Conservation (phyloP, 1,140 invertebrate species). For the Drosophila simulans region DNA sequence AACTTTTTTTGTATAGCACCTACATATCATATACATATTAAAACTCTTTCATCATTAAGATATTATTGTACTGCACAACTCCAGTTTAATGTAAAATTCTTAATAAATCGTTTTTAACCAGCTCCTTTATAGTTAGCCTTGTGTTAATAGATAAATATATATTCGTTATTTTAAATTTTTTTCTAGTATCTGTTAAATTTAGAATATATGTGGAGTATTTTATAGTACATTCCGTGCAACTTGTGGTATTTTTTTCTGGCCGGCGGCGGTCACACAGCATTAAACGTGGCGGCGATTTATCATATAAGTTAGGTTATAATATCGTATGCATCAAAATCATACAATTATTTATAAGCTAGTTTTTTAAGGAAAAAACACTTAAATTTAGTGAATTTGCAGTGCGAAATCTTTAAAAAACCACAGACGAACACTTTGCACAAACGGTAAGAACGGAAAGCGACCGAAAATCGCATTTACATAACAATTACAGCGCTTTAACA, state of each 20-base stretch:
- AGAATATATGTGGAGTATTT: background rate
- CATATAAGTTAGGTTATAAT: conserved; percentile 85
- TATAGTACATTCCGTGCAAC: background rate
- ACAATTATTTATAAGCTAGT: conserved; percentile 85
- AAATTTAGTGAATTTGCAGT: conserved; percentile 85
- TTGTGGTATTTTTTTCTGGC: conserved; percentile 8
- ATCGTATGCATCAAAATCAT: conserved; percentile 85
- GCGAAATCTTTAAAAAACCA: conserved; percentile 84
- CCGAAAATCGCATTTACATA: conserved; percentile 72
- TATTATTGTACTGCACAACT: too few relatives aligned
- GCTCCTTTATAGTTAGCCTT: too few relatives aligned
- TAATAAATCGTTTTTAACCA: too few relatives aligned
- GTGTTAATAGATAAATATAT: background rate
- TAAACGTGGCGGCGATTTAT: conserved; percentile 82
- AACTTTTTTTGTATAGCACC: too few relatives aligned
- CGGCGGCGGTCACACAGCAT: conserved; percentile 58
- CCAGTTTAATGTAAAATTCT: too few relatives aligned
- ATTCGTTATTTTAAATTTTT: background rate
- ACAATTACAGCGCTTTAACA: conserved; percentile 67
- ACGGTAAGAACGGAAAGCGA: conserved; percentile 75
- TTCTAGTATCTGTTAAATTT: background rate
- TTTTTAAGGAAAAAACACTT: conserved; percentile 85
- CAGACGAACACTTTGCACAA: conserved; percentile 84
- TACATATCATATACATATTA: too few relatives aligned
- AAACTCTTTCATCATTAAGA: too few relatives aligned